phyloP scores from a whole-genome alignment of 1,140 invertebrate species.

The Megalopta genalis region DNA sequence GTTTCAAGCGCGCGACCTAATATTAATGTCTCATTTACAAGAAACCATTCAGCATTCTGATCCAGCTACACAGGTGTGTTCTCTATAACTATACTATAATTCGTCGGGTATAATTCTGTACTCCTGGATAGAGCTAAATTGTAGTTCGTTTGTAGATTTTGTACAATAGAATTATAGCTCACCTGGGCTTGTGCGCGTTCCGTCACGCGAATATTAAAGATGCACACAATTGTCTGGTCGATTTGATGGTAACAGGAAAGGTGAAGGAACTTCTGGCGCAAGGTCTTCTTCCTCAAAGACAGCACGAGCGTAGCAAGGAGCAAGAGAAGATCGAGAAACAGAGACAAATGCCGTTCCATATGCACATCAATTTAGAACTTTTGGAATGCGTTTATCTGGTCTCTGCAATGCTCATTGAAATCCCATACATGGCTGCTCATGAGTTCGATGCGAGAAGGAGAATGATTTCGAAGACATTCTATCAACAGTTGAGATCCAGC shows the following conservation, averaged over 20 bases:
- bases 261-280: constrained; percentile 98
- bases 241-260: constrained; percentile 98
- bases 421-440: constrained; percentile 99
- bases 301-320: constrained; percentile 97
- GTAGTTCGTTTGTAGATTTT: constrained; percentile 86
- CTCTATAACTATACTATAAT: neutral
- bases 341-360: constrained; percentile 99
- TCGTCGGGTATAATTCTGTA: neutral
- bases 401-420: constrained; percentile 99
- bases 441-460: constrained; percentile 97
- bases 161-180: constrained; percentile 99
- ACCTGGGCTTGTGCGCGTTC: constrained; percentile 98
- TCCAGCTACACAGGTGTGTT: constrained; percentile 90
- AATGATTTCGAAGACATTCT: constrained; percentile 99
- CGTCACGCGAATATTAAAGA: constrained; percentile 98
- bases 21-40: constrained; percentile 99
- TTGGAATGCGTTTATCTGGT: constrained; percentile 99
- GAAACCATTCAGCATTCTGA: constrained; percentile 98
- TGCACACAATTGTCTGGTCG: constrained; percentile 97
- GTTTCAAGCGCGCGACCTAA: constrained; percentile 98
- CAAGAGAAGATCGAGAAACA: constrained; percentile 99
- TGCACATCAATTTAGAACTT: constrained; percentile 99
- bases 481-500: constrained; percentile 97
- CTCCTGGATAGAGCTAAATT: constrained; percentile 7
- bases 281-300: constrained; percentile 90